Conservation (phyloP, 2,113 vertebrate genomes). For the Chrysemys picta region DNA sequence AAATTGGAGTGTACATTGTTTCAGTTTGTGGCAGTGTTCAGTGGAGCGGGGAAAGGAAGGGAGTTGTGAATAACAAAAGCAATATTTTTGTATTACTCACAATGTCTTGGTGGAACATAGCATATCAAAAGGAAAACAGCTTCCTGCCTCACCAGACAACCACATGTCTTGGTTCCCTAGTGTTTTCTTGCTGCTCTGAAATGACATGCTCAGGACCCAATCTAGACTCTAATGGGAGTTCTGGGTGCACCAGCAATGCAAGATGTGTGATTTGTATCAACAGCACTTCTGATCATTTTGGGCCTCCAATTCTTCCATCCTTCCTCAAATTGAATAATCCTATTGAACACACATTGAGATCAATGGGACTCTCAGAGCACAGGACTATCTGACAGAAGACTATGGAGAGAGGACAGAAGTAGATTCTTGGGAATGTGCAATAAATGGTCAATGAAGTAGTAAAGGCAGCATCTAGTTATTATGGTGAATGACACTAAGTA, state of each 20-base stretch:
- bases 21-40: not conserved
- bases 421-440: not conserved
- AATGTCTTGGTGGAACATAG: not conserved
- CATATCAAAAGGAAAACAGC: not conserved
- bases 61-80: not conserved
- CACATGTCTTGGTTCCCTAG: not conserved
- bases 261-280: not conserved
- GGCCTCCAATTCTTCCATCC: not conserved
- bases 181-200: not conserved
- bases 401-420: not conserved
- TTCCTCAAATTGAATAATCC: not conserved
- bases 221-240: not conserved
- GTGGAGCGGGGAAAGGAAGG: not conserved
- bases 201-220: not conserved
- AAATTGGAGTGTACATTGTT: not conserved
- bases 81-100: not conserved
- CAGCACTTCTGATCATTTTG: not conserved
- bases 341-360: not conserved
- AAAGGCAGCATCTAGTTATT: not conserved
- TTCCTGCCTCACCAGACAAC: not conserved
- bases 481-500: not conserved
- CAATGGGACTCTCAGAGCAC: not conserved
- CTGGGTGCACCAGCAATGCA: not conserved
- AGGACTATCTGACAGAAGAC: not conserved
- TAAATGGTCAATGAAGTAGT: not conserved